Percentiles rank a stretch among this genome's conserved stretches.
Conservation (phyloP, 2,888 invertebrate species). For the Eurytoma californica region DNA sequence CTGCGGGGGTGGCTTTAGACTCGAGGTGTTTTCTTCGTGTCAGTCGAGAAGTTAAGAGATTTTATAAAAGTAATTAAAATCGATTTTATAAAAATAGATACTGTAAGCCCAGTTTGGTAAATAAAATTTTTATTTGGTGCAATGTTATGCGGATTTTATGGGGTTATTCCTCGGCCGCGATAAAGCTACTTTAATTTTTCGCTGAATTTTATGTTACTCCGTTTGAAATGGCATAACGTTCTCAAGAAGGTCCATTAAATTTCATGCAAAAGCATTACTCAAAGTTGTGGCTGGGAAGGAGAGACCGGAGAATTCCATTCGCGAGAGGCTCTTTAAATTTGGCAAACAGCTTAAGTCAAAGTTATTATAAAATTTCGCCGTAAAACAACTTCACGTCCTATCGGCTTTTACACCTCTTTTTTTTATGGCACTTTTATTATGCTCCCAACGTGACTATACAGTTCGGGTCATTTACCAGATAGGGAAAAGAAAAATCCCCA, state of each 20-base stretch:
- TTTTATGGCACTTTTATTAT: constrained; percentile 33
- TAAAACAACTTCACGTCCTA: constrained; percentile 5
- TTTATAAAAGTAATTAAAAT: too few relatives aligned
- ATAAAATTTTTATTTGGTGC: too few relatives aligned
- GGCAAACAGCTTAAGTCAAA: constrained; percentile 9
- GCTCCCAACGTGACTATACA: neutral
- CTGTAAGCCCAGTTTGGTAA: too few relatives aligned
- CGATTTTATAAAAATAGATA: too few relatives aligned
- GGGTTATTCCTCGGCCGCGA: too few relatives aligned
- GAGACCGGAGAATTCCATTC: neutral
- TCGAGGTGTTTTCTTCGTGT: too few relatives aligned
- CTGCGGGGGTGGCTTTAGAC: neutral
- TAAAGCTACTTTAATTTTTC: too few relatives aligned
- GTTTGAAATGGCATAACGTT: too few relatives aligned
- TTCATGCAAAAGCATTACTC: neutral
- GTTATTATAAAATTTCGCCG: constrained; percentile 16
- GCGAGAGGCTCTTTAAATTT: constrained; percentile 4
- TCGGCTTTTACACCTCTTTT: constrained; percentile 16
- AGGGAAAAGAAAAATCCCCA: constrained; percentile 1
- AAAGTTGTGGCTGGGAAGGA: neutral
- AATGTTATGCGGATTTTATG: too few relatives aligned
- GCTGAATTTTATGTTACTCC: too few relatives aligned
- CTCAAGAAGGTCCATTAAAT: neutral
- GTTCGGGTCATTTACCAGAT: neutral
- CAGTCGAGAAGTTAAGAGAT: too few relatives aligned